Evolutionary conservation across 2,797 vertebrate genomes (phyloP).

Genomic region (Ptychadena robeensis): DNA sequence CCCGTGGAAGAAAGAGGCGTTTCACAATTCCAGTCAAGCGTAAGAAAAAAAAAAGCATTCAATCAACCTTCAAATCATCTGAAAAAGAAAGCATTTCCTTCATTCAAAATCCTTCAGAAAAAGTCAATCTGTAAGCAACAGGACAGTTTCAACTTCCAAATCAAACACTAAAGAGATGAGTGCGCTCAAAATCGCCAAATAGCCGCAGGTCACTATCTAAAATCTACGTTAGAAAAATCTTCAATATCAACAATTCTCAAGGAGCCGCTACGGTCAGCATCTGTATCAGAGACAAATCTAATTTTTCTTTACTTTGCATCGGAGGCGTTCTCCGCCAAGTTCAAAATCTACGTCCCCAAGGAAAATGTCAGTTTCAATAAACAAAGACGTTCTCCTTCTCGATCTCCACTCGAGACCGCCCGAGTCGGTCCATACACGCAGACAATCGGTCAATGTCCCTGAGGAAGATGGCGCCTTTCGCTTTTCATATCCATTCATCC

Average conservation of each 20-base stretch:
- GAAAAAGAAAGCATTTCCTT: slow-evolving; percentile 31
- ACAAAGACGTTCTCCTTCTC: slow-evolving; percentile 47
- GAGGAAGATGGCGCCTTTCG: slow-evolving; percentile 43
- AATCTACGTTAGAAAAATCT: too few relatives aligned
- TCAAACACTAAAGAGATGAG: slow-evolving; percentile 33
- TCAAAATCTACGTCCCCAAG: slow-evolving; percentile 41
- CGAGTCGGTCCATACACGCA: slow-evolving; percentile 11
- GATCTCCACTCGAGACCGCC: slow-evolving; percentile 26
- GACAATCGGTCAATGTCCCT: slow-evolving; percentile 37
- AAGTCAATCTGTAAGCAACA: background rate
- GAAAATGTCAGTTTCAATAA: slow-evolving; percentile 42
- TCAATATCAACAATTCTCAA: too few relatives aligned
- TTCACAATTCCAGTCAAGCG: slow-evolving; percentile 52
- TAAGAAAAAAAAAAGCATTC: slow-evolving; percentile 45
- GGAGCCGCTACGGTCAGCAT: slow-evolving; percentile 50
- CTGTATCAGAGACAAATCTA: slow-evolving; percentile 12
- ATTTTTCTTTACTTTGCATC: background rate
- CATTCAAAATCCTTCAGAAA: slow-evolving; percentile 36
- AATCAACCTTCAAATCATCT: slow-evolving; percentile 31
- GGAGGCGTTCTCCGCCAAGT: slow-evolving; percentile 38
- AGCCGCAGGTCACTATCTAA: slow-evolving; percentile 53
- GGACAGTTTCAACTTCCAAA: slow-evolving; percentile 7
- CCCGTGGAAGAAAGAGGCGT: slow-evolving; percentile 23
- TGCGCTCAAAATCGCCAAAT: slow-evolving; percentile 36
- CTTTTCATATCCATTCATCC: too few relatives aligned